Conservation (phyloP, 2,113 vertebrate genomes). For the Chelonoidis abingdonii region DNA sequence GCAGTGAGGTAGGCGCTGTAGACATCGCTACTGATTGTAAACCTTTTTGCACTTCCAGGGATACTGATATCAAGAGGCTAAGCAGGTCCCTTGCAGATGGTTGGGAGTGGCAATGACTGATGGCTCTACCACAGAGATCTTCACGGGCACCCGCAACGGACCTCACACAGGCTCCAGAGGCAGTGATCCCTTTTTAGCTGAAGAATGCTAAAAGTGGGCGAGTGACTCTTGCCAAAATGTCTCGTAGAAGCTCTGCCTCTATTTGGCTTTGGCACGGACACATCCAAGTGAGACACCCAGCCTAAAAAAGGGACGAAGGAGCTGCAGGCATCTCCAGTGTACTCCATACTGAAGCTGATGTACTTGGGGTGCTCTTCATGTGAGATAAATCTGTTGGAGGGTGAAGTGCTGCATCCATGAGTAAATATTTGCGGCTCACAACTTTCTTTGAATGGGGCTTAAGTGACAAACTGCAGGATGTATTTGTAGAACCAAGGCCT, state of each 20-base stretch:
- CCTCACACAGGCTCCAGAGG: neutral
- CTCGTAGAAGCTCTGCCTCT: neutral
- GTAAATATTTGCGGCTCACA: neutral
- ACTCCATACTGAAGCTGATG: neutral
- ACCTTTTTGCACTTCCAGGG: no score
- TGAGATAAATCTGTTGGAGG: neutral
- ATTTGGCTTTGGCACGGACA: neutral
- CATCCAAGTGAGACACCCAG: neutral
- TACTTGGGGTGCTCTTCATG: neutral
- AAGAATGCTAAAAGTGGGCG: neutral
- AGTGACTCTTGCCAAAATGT: neutral
- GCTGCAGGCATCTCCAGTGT: neutral
- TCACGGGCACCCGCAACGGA: neutral
- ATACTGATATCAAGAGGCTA: no score
- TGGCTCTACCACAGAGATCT: no score
- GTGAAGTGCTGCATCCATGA: neutral
- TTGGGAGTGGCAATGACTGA: no score
- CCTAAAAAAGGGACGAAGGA: neutral
- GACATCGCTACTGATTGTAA: no score
- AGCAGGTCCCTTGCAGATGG: no score
- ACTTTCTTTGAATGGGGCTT: neutral
- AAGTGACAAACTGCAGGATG: neutral
- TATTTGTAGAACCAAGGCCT: neutral
- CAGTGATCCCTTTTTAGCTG: neutral
- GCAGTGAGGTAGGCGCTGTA: no score